Evolutionary conservation across 2,797 vertebrate genomes (phyloP), one percentile per base, ranked within the genome.

Genomic region (Columba guinea): DNA sequence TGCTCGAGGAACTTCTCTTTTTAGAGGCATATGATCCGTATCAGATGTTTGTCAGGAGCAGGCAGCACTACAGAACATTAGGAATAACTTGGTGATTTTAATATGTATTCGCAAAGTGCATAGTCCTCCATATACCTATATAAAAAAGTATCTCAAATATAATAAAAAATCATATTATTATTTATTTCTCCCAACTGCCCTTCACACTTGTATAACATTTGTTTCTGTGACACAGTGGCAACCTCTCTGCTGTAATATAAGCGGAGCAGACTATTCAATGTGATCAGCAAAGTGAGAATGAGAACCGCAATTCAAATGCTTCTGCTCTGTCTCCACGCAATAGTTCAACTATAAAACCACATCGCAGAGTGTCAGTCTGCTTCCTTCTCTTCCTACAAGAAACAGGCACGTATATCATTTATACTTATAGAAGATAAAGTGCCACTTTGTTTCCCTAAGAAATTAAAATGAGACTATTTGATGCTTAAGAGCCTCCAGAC

Each of bases 1-100:
- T 97, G 96, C 96, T 97, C 59, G 68, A 97, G 93, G 93, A 97
- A 96, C 92, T 98, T 97, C 82, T 97, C 91, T 96, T 96, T 97
- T 95, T 95, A 97, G 93, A 97, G 81, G 96, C 79, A 95, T 95
- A 93, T 96, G 91, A 97, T 96, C 93, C 89, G 15, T 95, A 97
- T 97, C 97, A 97, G 96, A 96, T 94, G 95, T 97, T 96, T 96
- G 95, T 97, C 95, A 94, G 96, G 86, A 97, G 90, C 91, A 95
- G 85, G 91, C 91, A 96, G 96, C 27, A 23, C 69, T 56, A 49
- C 63, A 94, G 95, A 94, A 94, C 95, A 93, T 96, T 95, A 97
- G 92, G 91, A 32, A 92, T 94, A 95, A 79, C 79, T 94, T 73
- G 65, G 60, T 81, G 69, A 84, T 86, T 96, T 83, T 69, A 93